These are phyloP conservation scores for Cepaea nemoralis DNA, from an alignment of 1,140 invertebrate species.

Conservation along the genomic window DNA sequence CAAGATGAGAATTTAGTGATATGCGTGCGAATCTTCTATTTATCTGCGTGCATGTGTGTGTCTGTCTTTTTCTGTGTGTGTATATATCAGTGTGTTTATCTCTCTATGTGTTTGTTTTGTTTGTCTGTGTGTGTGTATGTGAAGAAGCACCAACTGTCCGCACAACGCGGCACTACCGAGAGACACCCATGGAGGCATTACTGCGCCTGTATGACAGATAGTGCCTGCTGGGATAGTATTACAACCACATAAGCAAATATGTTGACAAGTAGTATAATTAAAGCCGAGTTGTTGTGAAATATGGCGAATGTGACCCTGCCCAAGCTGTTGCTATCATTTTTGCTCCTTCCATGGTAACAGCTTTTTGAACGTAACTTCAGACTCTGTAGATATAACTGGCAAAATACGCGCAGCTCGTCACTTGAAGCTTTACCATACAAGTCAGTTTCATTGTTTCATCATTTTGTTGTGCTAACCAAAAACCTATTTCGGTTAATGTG, in stretches of 20 bases:
- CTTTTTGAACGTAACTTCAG: conserved; percentile 12
- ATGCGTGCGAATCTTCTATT: no score
- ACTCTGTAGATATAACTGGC: background rate
- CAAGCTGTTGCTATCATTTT: conserved; percentile 29
- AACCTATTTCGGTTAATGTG: background rate
- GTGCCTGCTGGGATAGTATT: background rate
- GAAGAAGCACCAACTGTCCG: no score
- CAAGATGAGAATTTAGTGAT: no score
- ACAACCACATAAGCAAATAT: conserved; percentile 2
- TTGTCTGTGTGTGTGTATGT: no score
- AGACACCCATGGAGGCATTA: background rate
- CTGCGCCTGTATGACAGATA: background rate
- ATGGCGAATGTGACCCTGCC: conserved; percentile 7
- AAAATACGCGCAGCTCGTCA: conserved; percentile 6
- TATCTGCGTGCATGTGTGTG: no score
- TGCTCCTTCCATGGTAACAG: conserved; percentile 25
- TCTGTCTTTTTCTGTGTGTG: no score
- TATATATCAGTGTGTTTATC: no score
- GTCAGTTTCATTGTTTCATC: background rate
- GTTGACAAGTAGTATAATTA: conserved; percentile 28
- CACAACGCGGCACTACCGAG: no score
- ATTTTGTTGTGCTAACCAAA: background rate
- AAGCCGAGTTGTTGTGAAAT: background rate
- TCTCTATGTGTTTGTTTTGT: no score
- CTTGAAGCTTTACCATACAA: conserved; percentile 17